Evolutionary conservation across 1,140 invertebrate genomes (phyloP), one percentile per base, ranked within the genome.

Genomic region (Drosophila takahashii): DNA sequence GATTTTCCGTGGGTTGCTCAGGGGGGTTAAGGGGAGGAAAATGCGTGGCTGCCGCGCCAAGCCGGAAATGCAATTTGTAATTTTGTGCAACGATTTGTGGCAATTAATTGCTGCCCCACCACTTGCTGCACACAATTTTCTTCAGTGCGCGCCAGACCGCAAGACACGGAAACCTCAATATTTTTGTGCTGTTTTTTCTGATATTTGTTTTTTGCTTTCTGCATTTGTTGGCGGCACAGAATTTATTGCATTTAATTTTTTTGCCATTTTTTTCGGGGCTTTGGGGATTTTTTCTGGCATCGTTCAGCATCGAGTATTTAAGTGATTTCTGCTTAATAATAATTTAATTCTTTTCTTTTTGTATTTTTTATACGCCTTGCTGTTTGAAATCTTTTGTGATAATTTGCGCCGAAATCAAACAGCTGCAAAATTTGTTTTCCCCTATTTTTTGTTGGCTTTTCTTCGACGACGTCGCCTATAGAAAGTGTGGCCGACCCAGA

Each of bases 381-480:
- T 18, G 54, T 56, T 69, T 47, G 41, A 37, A 47, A 53, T 86
- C 83, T 84, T 75, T 87, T 61, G 84, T 86, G 71, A 81, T 83
- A 87, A 87, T 86, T 87, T 86, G 83, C 79, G 83, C 75, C 62
- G 83, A 86, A 89, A 87, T 86, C 60, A 86, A 86, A 89, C 83
- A 83, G 83, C 83, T 86, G 83, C 83, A 89, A 79, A 83, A 89
- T 76, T 72, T 66, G 83, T 76, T 77, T 71, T 71, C 36, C 51
- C 62, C 45, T 50, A 11, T 36, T 50, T 47, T 65, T 54, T 45
- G 50, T 62, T 50, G 42, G 71, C 70, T 58, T 70, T 70, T 57
- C 64, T 34, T 39, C 18, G 51, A 11, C 64, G n/a, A 78, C 71
- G 56, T 81, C 79, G 79, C 74, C 50, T 71, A 79, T 81, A 87